Evolutionary conservation across 2,888 invertebrate genomes (phyloP).

Genomic region (Archips xylosteana): DNA sequence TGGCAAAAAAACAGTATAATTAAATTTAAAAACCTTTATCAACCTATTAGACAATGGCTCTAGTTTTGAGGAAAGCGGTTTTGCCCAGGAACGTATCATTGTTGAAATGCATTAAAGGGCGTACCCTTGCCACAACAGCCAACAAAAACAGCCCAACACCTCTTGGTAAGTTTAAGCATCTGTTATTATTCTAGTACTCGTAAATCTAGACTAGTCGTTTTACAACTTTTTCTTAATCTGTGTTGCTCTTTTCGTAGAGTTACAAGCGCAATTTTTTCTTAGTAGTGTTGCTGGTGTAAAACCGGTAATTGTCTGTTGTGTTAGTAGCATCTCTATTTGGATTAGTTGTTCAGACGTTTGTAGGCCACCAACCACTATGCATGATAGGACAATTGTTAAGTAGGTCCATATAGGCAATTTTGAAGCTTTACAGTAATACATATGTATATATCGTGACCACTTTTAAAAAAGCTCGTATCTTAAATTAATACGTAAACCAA

Average conservation of each 20-base stretch:
- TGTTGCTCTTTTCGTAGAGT: not conserved
- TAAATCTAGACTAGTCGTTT: not conserved
- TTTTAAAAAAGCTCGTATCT: no score
- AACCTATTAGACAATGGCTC: conserved; percentile 62
- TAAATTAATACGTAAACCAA: no score
- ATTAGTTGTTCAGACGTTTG: no score
- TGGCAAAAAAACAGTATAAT: conserved; percentile 44
- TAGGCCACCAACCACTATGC: no score
- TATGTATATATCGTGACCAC: no score
- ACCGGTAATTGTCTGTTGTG: not conserved
- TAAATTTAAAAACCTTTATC: conserved; percentile 7
- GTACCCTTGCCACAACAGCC: conserved; percentile 61
- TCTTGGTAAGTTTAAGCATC: conserved; percentile 61
- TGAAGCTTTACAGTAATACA: no score
- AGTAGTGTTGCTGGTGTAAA: not conserved
- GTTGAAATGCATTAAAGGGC: conserved; percentile 70
- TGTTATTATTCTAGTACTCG: not conserved
- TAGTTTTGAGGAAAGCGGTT: conserved; percentile 71
- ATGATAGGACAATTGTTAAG: not conserved
- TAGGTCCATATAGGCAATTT: no score
- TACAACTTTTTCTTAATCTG: not conserved
- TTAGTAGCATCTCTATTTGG: not conserved
- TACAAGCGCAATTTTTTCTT: not conserved
- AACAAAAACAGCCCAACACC: conserved; percentile 61
- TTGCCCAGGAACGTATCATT: conserved; percentile 67